Percentiles rank a stretch among this genome's conserved stretches.
phyloP scores from a whole-genome alignment of 2,797 vertebrate genomes.

The Manis pentadactyla region DNA sequence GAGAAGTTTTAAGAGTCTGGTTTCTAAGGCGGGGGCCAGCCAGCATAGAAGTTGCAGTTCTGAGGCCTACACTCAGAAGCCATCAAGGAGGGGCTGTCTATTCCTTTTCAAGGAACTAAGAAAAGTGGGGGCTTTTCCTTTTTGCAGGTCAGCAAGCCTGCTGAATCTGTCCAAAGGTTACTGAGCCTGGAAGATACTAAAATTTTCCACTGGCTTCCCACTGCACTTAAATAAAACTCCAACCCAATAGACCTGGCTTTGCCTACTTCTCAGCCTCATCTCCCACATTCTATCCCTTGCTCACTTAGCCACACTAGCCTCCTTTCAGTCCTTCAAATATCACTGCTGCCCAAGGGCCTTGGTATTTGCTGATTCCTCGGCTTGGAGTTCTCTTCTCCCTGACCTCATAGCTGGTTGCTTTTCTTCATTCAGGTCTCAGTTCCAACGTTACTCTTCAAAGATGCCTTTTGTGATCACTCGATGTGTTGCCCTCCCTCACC shows the following conservation, averaged over 20 bases:
- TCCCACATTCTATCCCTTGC: background rate
- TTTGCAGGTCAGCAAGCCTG: background rate
- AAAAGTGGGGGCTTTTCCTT: background rate
- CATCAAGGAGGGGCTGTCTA: background rate
- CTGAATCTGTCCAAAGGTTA: background rate
- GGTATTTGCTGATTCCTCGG: background rate
- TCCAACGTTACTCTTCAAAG: background rate
- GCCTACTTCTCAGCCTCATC: background rate
- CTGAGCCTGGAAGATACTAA: background rate
- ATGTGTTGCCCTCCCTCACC: background rate
- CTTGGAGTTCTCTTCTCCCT: background rate
- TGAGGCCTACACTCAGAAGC: background rate
- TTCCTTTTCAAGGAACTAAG: background rate
- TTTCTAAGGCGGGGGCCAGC: background rate
- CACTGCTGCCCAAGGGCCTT: background rate
- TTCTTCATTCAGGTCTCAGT: slow-evolving; percentile 7
- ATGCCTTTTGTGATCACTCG: background rate
- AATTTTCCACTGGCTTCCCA: background rate
- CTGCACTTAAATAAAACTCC: background rate
- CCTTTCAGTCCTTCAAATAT: background rate
- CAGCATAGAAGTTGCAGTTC: background rate
- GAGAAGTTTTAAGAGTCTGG: background rate
- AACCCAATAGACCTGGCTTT: background rate
- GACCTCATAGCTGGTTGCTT: background rate
- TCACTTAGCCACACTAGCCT: background rate